These are phyloP conservation scores for Mythimna impura DNA, from an alignment of 2,888 invertebrate genomes.

Conservation along the genomic window DNA sequence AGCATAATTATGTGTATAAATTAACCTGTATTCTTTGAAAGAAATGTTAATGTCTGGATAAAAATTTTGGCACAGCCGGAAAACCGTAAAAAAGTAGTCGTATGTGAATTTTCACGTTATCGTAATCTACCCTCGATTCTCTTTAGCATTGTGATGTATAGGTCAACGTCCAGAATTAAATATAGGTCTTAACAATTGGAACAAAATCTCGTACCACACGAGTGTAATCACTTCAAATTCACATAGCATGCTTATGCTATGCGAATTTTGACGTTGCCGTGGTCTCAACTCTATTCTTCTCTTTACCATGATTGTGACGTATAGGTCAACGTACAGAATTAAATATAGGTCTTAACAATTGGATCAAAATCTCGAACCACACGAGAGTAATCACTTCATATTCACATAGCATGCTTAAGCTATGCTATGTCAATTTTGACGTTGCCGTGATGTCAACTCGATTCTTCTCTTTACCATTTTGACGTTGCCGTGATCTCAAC, in stretches of 20 bases:
- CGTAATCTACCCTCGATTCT: not conserved
- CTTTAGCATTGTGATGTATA: not conserved
- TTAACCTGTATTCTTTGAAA: conserved; percentile 36
- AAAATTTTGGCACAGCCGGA: not conserved
- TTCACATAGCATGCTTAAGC: too few species aligned
- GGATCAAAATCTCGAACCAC: too few species aligned
- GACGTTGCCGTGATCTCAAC: not conserved
- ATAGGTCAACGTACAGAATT: too few species aligned
- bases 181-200: too few species aligned
- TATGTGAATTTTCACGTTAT: not conserved
- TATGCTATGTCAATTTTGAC: too few species aligned
- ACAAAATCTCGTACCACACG: too few species aligned
- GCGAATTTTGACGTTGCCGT: too few species aligned
- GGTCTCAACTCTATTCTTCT: too few species aligned
- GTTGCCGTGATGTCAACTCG: not conserved
- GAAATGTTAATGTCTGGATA: conserved; percentile 12
- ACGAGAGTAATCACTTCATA: too few species aligned
- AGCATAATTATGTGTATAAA: conserved; percentile 32
- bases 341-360: too few species aligned
- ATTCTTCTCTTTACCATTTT: not conserved
- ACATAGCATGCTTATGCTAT: not conserved
- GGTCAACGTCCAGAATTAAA: conserved; percentile 15
- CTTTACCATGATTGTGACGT: too few species aligned
- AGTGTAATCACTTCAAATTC: not conserved
- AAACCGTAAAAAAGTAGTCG: conserved; percentile 3